Conservation (phyloP, 2,888 invertebrate species). For the Petrolisthes cinctipes region DNA sequence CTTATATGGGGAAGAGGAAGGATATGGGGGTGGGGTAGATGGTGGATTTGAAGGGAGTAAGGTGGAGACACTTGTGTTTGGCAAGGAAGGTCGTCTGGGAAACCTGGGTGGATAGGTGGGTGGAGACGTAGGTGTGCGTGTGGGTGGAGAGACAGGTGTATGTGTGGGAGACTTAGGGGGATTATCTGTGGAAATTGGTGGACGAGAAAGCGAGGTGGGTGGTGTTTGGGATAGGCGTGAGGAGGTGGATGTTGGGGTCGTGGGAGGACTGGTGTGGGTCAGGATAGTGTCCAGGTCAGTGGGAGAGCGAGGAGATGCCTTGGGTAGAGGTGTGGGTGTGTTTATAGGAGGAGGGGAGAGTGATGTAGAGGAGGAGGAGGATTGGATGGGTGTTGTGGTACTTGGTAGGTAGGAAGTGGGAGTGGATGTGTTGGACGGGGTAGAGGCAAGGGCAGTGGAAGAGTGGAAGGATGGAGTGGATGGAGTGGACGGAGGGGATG, state of each 20-base stretch:
- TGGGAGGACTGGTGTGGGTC: neutral
- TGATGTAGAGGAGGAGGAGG: neutral
- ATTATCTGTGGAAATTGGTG: neutral
- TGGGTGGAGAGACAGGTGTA: neutral
- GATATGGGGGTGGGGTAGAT: neutral
- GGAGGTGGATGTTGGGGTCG: neutral
- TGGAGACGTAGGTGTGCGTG: neutral
- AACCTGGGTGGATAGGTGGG: too few relatives aligned
- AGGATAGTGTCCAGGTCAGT: neutral
- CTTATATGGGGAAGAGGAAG: neutral
- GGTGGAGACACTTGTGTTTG: neutral
- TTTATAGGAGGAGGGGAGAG: neutral
- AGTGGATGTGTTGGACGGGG: neutral
- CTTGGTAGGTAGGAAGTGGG: neutral
- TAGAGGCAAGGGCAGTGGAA: neutral
- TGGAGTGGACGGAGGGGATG: neutral
- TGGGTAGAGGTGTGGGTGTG: neutral
- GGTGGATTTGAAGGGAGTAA: neutral
- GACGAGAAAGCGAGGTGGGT: too few relatives aligned
- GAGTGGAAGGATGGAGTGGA: neutral
- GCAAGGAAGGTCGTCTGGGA: neutral
- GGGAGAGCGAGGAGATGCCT: neutral
- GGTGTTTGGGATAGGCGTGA: conserved; percentile 2
- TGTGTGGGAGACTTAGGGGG: neutral
- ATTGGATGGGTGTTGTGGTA: neutral